Percentiles rank a stretch among this genome's conserved stretches.
phyloP scores from a whole-genome alignment of 64 coral and sea anemone species.

The Stichodactyla helianthus region DNA sequence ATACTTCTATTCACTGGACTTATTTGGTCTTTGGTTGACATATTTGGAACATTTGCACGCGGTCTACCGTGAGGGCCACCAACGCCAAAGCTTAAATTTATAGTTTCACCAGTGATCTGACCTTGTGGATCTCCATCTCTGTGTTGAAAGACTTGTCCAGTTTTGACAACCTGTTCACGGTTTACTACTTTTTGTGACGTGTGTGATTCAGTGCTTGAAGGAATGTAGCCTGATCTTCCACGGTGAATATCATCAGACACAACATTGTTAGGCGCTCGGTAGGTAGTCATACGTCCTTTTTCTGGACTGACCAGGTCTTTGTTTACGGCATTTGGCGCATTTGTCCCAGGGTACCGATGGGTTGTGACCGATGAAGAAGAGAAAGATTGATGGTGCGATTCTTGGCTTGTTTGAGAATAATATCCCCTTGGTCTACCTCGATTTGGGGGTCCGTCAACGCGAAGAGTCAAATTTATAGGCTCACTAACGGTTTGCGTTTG shows the following conservation, averaged over 20 bases:
- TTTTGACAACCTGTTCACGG: background rate
- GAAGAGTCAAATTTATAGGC: no score
- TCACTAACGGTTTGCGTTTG: no score
- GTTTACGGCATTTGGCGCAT: no score
- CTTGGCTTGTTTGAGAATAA: background rate
- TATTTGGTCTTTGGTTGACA: background rate
- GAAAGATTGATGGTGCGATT: background rate
- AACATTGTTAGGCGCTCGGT: background rate
- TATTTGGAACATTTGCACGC: no score
- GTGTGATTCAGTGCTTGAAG: background rate
- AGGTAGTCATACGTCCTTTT: background rate
- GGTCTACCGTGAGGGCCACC: background rate
- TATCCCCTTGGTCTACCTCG: background rate
- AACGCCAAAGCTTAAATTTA: background rate
- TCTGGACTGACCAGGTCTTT: background rate
- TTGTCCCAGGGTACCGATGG: background rate
- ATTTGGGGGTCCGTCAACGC: background rate
- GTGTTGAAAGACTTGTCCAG: background rate
- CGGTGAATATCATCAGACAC: background rate
- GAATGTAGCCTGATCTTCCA: background rate
- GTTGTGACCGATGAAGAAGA: background rate
- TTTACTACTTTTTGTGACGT: background rate
- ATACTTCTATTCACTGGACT: background rate
- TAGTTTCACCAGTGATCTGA: background rate
- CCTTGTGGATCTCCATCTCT: background rate